Base-by-base conservation (phyloP, 1,140 invertebrate species). In the Bombus superbus region DNA sequence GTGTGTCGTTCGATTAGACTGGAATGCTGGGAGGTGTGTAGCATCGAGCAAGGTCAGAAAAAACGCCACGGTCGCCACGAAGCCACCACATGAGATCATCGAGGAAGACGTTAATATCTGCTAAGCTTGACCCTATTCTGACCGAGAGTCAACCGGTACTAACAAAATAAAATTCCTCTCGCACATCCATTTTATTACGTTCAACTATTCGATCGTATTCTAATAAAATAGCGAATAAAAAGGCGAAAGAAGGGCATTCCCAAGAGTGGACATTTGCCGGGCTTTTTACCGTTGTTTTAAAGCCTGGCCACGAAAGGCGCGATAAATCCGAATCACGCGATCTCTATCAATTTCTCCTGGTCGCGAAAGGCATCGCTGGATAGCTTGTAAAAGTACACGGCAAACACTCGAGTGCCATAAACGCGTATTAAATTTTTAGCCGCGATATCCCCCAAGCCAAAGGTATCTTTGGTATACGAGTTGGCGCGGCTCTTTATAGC, bases 11-110 rank as follows among this genome's bases (percentile, higher is more conserved):
- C 88, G 84, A 91, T 91, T 87, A 91, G 85, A 28, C 10, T 75
- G 89, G 89, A 91, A 91, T 91, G 88, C 57, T 53, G 83, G 71
- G 77, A 90, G 88, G 83, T 86, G 79, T n/a, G 28, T 80, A 90
- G 78, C 78, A 78, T 66, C 53, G 81, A 81, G 57, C 81, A 88
- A 90, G 87, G 85, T 80, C 89, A 78, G 79, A 88, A 90, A 59
- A 74, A 57, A 64, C 42, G 40, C 22, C 69, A 32, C 32, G n/a
- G 32, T 62, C 85, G 62, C 28, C 62, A 38, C 35, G 83, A 88
- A 86, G 68, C 77, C 86, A 84, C 53, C 86, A 84, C 53, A 53
- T 57, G 75, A 79, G 77, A 85, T 85, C 57, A 64, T 40, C 42
- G 72, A 71, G 74, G 77, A 73, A 85, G 57, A 62, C 10, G 35